These are phyloP conservation scores for Lophius piscatorius DNA, from an alignment of 2,113 vertebrate species.

Conservation along the genomic window DNA sequence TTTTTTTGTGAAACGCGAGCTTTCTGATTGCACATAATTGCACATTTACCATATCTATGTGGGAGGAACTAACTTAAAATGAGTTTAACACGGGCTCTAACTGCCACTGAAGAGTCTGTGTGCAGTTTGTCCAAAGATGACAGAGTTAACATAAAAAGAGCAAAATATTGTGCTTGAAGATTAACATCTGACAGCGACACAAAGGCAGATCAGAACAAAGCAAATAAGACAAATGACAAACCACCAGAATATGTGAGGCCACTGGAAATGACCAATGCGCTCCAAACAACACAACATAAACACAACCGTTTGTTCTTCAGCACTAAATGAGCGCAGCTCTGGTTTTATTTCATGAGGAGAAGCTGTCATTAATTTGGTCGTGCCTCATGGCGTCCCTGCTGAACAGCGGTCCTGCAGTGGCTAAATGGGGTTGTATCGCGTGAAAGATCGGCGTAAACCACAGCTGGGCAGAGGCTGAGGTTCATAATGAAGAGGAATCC, in stretches of 20 bases:
- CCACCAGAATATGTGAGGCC: slow-evolving; percentile 18
- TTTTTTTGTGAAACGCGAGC: too few relatives aligned
- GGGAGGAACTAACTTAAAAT: slow-evolving; percentile 1
- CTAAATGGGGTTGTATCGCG: slow-evolving; percentile 29
- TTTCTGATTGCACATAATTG: too few relatives aligned
- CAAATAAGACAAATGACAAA: slow-evolving; percentile 38
- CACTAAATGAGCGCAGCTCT: slow-evolving; percentile 26
- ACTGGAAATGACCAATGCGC: background rate
- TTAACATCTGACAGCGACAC: slow-evolving; percentile 26
- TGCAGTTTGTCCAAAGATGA: background rate
- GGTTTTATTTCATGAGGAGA: slow-evolving; percentile 21
- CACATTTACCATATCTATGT: too few relatives aligned
- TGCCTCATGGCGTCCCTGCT: slow-evolving; percentile 41
- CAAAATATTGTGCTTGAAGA: slow-evolving; percentile 26
- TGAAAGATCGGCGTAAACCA: slow-evolving; percentile 43
- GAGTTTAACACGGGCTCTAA: background rate
- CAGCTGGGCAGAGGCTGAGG: slow-evolving; percentile 29
- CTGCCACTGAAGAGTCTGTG: background rate
- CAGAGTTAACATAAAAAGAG: slow-evolving; percentile 8
- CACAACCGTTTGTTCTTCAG: slow-evolving; percentile 43
- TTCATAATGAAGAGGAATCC: slow-evolving; percentile 40
- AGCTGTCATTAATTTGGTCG: slow-evolving; percentile 43
- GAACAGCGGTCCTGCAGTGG: slow-evolving; percentile 30
- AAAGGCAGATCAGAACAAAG: slow-evolving; percentile 29
- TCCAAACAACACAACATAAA: slow-evolving; percentile 46